Evolutionary conservation across 2,888 invertebrate species (phyloP).

Genomic region (Uropetala carovei): DNA sequence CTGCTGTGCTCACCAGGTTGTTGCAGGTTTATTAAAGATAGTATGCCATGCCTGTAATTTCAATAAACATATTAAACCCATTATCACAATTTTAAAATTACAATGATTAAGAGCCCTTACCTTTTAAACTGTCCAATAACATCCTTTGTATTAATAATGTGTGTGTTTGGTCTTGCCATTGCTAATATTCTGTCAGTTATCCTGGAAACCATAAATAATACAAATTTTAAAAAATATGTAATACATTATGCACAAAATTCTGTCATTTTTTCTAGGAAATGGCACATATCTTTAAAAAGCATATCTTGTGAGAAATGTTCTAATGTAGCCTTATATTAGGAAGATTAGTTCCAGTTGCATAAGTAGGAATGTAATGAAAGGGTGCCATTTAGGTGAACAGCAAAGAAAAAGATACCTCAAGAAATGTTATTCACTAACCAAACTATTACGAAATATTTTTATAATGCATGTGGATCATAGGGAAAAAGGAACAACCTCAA

Average conservation of each 20-base stretch:
- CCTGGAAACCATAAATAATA: conserved; percentile 77
- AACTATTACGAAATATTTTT: too few species aligned
- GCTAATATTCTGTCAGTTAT: conserved; percentile 92
- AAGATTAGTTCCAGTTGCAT: too few species aligned
- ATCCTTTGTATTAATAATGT: conserved; percentile 84
- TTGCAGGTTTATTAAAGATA: conserved; percentile 91
- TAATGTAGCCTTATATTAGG: too few species aligned
- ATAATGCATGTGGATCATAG: too few species aligned
- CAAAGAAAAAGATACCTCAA: too few species aligned
- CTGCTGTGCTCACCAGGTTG: conserved; percentile 90
- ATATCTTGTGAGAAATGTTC: not conserved
- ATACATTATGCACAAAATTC: too few species aligned
- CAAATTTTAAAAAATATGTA: not conserved
- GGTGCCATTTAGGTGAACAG: too few species aligned
- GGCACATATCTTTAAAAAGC: not conserved
- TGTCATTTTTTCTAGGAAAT: not conserved
- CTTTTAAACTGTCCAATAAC: conserved; percentile 88
- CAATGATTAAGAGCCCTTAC: conserved; percentile 72
- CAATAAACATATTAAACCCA: not conserved
- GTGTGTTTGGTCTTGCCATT: conserved; percentile 90
- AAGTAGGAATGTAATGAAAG: too few species aligned
- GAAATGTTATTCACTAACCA: too few species aligned
- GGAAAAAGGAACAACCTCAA: too few species aligned
- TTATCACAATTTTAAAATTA: not conserved
- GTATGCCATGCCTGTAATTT: conserved; percentile 83